Base-by-base conservation (phyloP, 2,797 vertebrate genomes). In the Ficedula albicollis region DNA sequence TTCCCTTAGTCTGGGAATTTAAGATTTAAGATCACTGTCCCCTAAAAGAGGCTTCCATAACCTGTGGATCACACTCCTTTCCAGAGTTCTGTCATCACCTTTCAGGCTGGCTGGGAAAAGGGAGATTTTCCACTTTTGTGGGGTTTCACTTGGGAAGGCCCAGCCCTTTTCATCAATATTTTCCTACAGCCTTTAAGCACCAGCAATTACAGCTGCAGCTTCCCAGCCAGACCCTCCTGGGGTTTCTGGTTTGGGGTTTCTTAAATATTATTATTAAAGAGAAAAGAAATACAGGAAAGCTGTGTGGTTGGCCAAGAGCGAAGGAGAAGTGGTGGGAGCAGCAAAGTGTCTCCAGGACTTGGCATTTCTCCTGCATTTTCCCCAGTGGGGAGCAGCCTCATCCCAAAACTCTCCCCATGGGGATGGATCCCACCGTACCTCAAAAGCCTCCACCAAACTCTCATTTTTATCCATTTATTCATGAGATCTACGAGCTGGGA, bases 81-180 rank as follows among this genome's bases (percentile, higher is more conserved):
- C 41, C 34, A 14, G 43, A 15, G 5, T 4, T 43, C 39, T 36
- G 1, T 1, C 1, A 1, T 41, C 44, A 21, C 27, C 39, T 68
- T 49, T 12, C 19, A 20, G 46, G 46, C 26, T 66, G 39, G 7
- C 62, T 66, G 80, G 46, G 23, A 13, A 23, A 54, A 4, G 25
- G 26, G 56, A 10, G 67, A 10, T 30, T 54, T 25, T 34, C 43
- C 30, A 2, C 9, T 19, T 66, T 22, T 48, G 2, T 54, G 18
- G 49, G 32, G 41, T 1, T 51, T 41, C 22, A 0, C 13, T 36
- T 3, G 11, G 46, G 41, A 36, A 43, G 70, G 74, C 72, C 46
- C 80, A 56, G 54, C 73, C 92, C 95, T 74, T 19, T 56, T 54
- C 74, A 32, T 64, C 90, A 83, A 41, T 89, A 80, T 87, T 96